Conservation (phyloP, 2,113 vertebrate species). For the Rhizomys pruinosus region DNA sequence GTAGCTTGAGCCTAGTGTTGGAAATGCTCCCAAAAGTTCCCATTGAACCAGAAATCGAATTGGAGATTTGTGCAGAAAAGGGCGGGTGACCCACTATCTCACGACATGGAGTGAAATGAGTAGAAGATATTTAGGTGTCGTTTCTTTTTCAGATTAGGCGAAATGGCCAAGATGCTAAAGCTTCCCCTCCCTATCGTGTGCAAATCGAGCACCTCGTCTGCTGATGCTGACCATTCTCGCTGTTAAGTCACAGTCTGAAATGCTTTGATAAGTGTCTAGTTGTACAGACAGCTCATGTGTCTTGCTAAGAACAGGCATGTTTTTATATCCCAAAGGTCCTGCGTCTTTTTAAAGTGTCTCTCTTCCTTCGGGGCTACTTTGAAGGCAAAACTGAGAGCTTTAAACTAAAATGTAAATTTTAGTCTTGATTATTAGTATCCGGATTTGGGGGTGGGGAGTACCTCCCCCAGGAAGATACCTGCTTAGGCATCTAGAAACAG, state of each 20-base stretch:
- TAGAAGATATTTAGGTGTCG: constrained; percentile 47
- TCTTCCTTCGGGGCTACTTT: constrained; percentile 53
- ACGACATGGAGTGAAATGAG: constrained; percentile 56
- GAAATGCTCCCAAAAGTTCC: constrained; percentile 71
- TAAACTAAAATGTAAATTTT: constrained; percentile 67
- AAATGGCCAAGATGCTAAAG: constrained; percentile 78
- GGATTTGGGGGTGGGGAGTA: not conserved
- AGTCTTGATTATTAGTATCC: constrained; percentile 64
- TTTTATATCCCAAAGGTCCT: constrained; percentile 53
- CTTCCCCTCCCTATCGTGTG: constrained; percentile 61
- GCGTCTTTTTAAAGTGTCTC: constrained; percentile 58
- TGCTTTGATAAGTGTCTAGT: constrained; percentile 61
- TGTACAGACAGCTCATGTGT: constrained; percentile 70
- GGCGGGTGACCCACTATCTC: constrained; percentile 60
- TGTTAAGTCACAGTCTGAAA: constrained; percentile 64
- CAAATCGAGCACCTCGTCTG: constrained; percentile 69
- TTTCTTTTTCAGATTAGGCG: constrained; percentile 76
- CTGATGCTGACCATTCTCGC: constrained; percentile 54
- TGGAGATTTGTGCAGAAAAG: constrained; percentile 52
- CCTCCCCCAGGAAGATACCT: constrained; percentile 52
- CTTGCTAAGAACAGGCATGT: constrained; percentile 68
- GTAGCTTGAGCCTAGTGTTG: constrained; percentile 56
- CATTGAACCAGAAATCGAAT: constrained; percentile 66
- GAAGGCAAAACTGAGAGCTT: constrained; percentile 56
- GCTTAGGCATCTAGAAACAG: constrained; percentile 56